Evolutionary conservation across 2,113 vertebrate species (phyloP).

Genomic region (Phodopus roborovskii): DNA sequence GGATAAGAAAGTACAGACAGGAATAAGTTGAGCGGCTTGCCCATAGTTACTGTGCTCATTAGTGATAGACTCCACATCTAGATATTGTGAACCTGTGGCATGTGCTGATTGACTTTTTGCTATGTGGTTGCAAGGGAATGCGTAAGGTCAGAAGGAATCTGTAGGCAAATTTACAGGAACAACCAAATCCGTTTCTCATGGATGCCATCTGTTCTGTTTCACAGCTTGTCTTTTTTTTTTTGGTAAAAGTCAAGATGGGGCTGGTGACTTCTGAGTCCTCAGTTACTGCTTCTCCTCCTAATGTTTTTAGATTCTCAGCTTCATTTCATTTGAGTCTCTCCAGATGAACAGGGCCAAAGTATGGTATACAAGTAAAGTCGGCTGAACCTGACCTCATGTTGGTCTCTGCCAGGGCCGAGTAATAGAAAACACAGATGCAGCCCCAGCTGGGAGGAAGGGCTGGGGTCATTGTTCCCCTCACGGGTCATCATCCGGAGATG

Average conservation of each 20-base stretch:
- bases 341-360: not conserved
- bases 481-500: not conserved
- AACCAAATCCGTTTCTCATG: not conserved
- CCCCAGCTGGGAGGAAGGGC: not conserved
- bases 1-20: not conserved
- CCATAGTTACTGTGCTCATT: not conserved
- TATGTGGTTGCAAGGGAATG: not conserved
- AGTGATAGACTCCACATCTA: not conserved
- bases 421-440: not conserved
- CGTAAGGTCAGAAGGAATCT: not conserved
- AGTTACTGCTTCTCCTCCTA: not conserved
- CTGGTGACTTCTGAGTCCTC: not conserved
- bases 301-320: not conserved
- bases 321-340: not conserved
- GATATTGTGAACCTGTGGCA: not conserved
- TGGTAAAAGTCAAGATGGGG: not conserved
- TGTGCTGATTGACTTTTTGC: not conserved
- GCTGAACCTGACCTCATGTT: fast-evolving
- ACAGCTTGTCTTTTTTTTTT: not conserved
- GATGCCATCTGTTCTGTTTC: not conserved
- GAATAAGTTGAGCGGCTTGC: not conserved
- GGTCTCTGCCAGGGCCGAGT: not conserved
- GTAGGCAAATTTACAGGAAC: not conserved
- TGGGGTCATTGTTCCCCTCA: not conserved
- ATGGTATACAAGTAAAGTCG: fast-evolving